Evolutionary conservation across 2,888 invertebrate genomes (phyloP).

Genomic region (Metacarcinus magister): DNA sequence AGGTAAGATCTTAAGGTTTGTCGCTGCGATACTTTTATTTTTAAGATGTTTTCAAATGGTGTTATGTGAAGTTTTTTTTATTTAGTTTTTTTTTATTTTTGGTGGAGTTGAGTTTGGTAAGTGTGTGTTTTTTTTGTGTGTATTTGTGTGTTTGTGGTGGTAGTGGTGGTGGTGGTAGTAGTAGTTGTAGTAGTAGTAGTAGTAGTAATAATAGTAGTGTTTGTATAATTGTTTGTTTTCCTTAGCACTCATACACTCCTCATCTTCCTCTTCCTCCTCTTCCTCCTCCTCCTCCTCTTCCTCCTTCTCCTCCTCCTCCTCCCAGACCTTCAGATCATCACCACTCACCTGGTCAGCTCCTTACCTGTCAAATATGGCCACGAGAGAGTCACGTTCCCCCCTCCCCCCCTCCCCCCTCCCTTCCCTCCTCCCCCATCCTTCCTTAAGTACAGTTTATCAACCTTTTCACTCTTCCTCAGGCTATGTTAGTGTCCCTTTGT

Average conservation of each 20-base stretch:
- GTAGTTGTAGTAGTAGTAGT: slow-evolving; percentile 15
- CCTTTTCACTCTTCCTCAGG: background rate
- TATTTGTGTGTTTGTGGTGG: background rate
- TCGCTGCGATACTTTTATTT: background rate
- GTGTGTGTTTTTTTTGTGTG: background rate
- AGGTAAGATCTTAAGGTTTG: background rate
- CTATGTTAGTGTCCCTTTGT: background rate
- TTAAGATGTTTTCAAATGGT: too few species aligned
- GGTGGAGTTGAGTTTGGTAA: background rate
- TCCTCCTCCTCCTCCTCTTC: background rate
- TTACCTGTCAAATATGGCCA: slow-evolving; percentile 40
- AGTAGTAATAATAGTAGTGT: background rate
- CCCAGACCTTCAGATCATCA: background rate
- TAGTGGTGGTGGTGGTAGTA: background rate
- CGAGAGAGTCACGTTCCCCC: background rate
- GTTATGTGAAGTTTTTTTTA: background rate
- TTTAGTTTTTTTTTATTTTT: background rate
- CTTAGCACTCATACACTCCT: background rate
- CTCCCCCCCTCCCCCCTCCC: background rate
- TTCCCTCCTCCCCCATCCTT: background rate
- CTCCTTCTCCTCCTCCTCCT: background rate
- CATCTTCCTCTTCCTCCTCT: background rate
- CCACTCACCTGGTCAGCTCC: background rate
- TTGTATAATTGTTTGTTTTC: background rate
- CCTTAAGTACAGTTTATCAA: background rate